Percentiles rank a stretch among this genome's conserved stretches.
Conservation (phyloP, 2,113 vertebrate species). For the Heterochromis multidens region DNA sequence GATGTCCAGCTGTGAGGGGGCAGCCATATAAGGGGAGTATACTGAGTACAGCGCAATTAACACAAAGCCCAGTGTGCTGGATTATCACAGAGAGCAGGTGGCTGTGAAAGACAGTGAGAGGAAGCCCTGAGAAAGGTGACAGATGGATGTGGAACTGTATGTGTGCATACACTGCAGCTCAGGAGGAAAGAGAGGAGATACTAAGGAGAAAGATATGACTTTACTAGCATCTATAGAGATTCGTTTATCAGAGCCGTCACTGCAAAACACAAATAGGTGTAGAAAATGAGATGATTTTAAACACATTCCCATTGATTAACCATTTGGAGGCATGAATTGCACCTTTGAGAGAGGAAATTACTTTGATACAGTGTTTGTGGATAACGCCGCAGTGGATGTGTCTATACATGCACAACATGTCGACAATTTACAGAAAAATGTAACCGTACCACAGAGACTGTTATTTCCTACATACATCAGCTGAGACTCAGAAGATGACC, state of each 20-base stretch:
- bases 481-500: background rate
- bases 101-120: constrained; percentile 22
- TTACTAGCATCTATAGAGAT: background rate
- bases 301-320: constrained; percentile 6
- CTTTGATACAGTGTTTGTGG: background rate
- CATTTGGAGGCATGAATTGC: background rate
- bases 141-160: constrained; percentile 34
- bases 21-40: background rate
- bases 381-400: background rate
- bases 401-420: background rate
- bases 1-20: constrained; percentile 39
- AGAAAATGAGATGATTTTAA: constrained; percentile 23
- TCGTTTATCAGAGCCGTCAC: background rate
- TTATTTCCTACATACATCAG: background rate
- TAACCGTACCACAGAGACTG: background rate
- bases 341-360: constrained; percentile 29
- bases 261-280: background rate
- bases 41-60: constrained; percentile 32
- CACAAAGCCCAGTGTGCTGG: constrained; percentile 20
- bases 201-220: background rate
- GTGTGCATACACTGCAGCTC: background rate
- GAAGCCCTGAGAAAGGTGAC: constrained; percentile 27
- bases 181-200: background rate
- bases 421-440: constrained; percentile 2
- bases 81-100: constrained; percentile 58